A percentile compares a stretch with the other conserved stretches of the same genome.
Evolutionary conservation across 2,797 vertebrate species (phyloP).

Genomic region (Manis javanica): DNA sequence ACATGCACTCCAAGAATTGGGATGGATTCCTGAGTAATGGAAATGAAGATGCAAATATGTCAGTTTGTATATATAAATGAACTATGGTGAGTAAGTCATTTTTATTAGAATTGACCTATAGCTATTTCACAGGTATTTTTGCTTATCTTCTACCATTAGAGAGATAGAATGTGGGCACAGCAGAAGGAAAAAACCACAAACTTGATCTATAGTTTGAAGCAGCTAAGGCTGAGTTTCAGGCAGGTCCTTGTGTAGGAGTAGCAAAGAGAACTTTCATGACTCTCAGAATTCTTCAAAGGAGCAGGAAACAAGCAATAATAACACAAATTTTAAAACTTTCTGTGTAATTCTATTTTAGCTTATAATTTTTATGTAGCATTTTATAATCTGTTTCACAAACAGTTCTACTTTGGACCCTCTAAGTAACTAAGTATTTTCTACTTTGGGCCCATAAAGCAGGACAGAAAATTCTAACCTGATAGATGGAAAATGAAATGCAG

Average conservation of each 20-base stretch:
- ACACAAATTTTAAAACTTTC: neutral
- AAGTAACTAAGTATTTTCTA: neutral
- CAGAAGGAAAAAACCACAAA: neutral
- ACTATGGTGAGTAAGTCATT: constrained; percentile 40
- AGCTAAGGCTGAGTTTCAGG: neutral
- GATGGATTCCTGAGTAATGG: constrained; percentile 32
- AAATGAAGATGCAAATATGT: constrained; percentile 41
- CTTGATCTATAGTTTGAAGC: neutral
- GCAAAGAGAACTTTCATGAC: neutral
- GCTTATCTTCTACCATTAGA: neutral
- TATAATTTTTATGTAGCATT: neutral
- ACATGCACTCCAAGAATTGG: constrained; percentile 38
- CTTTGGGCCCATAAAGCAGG: neutral
- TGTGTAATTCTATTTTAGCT: neutral
- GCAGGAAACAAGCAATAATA: neutral
- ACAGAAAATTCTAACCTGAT: neutral
- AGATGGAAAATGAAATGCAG: neutral
- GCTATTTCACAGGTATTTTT: neutral
- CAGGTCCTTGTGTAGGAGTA: neutral
- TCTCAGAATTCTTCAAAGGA: neutral
- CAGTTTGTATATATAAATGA: neutral
- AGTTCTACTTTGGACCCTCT: neutral
- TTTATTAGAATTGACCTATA: constrained; percentile 53
- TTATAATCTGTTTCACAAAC: neutral
- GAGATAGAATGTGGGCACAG: neutral